Evolutionary conservation across 2,888 invertebrate genomes (phyloP).

Genomic region (Strigamia maritima): DNA sequence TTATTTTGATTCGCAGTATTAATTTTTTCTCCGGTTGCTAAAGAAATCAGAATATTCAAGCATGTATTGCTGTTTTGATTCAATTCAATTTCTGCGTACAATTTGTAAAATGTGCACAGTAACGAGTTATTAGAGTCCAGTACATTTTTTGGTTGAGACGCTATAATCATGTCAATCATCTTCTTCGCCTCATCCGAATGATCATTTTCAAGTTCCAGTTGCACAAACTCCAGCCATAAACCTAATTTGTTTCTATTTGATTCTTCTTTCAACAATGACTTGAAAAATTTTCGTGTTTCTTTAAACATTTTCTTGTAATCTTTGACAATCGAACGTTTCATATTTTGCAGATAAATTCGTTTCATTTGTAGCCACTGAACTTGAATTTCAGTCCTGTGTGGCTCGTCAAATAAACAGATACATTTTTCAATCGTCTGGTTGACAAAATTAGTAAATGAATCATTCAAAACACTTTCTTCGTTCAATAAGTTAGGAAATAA

Average conservation of each 20-base stretch:
- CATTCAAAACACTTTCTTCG: conserved; percentile 12
- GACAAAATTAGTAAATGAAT: neutral
- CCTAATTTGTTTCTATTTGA: conserved; percentile 50
- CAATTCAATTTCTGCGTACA: conserved; percentile 11
- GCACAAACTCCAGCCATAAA: conserved; percentile 50
- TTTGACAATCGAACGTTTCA: neutral
- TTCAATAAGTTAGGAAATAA: neutral
- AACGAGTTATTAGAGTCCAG: neutral
- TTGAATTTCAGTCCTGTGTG: neutral
- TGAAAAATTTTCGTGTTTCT: conserved; percentile 49
- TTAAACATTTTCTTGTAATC: conserved; percentile 44
- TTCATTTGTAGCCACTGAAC: conserved; percentile 33
- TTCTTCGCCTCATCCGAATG: conserved; percentile 48
- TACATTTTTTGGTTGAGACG: neutral
- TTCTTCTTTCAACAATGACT: conserved; percentile 49
- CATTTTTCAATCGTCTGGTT: conserved; percentile 7
- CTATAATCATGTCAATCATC: conserved; percentile 45
- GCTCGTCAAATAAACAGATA: neutral
- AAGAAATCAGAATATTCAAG: neutral
- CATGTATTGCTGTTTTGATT: neutral
- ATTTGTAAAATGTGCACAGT: neutral
- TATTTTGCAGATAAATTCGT: neutral
- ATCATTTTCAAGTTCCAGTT: conserved; percentile 48
- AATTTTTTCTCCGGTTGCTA: conserved; percentile 26
- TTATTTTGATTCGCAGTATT: neutral